A percentile compares a stretch with the other conserved stretches of the same genome.
phyloP scores from a whole-genome alignment of 53 echinoderm and acorn worm genomes.

The Zoroaster sp. region DNA sequence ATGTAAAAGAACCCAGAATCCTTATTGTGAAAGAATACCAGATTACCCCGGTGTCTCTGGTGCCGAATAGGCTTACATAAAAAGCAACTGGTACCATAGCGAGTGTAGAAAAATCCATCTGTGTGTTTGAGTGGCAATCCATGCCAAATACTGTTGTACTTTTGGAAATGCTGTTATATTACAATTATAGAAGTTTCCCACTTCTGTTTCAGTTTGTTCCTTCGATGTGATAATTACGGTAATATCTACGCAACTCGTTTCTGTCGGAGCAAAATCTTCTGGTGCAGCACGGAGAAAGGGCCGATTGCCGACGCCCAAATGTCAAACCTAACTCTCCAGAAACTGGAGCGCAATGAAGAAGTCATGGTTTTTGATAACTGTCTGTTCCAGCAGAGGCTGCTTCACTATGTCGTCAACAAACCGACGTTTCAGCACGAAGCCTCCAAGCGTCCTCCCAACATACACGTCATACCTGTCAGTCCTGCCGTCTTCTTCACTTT shows the following conservation, averaged over 20 bases:
- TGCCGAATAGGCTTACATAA: too few species aligned
- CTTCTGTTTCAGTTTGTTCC: constrained; percentile 18
- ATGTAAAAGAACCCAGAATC: too few species aligned
- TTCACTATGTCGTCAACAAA: constrained; percentile 22
- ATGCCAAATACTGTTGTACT: not conserved
- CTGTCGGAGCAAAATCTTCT: constrained; percentile 62
- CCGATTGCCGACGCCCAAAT: constrained; percentile 11
- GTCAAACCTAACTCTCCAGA: constrained; percentile 9
- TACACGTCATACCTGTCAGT: constrained; percentile 21
- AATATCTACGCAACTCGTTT: constrained; percentile 47
- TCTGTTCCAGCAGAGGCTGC: constrained; percentile 30
- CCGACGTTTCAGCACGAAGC: constrained; percentile 36
- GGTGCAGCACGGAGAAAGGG: constrained; percentile 54
- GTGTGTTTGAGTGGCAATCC: not conserved
- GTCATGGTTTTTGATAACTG: constrained; percentile 57
- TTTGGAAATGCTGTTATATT: not conserved
- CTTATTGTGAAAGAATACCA: too few species aligned
- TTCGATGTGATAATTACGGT: constrained; percentile 36
- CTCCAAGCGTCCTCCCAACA: not conserved
- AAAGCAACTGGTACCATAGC: not conserved
- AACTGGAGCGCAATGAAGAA: constrained; percentile 31
- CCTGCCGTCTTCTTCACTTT: constrained; percentile 60
- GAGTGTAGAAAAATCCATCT: not conserved
- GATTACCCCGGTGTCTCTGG: too few species aligned
- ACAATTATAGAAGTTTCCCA: not conserved